Evolutionary conservation across 1,140 invertebrate genomes (phyloP), one percentile per base, ranked within the genome.

Genomic region (Drosophila kohkoa): DNA sequence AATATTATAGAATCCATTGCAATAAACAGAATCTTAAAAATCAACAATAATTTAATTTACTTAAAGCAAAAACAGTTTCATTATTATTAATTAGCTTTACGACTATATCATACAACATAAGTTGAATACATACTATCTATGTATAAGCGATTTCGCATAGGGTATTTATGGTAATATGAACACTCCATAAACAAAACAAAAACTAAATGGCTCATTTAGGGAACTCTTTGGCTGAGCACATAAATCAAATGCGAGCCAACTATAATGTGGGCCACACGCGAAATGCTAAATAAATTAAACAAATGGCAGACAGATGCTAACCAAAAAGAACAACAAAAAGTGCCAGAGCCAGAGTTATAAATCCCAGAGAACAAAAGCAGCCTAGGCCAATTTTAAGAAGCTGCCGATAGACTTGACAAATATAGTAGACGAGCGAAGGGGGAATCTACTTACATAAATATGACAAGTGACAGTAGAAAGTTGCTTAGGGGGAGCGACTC

Each of bases 381-480:
- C 75, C 78, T 89, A 89, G 85, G 85, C 81, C 81, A 89, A 79
- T 89, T 89, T 89, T 75, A 90, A 85, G 81, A 89, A 89, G 81
- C 82, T 75, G 82, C 57, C 83, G 82, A 87, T 77, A 62, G 65
- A 69, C 51, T 59, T 67, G 67, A 88, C 77, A 88, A 70, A 81
- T 71, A 45, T 1, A 1, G n/a, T 8, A 35, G 32, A 16, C 2
- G 7, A 15, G 1, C 0, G 7, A 15, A 2, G 30, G 6, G 45
- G 30, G 10, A 51, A 43, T 55, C 30, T 25, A 65, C 63, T 65
- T 68, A 59, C 55, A 68, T 45, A 69, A 43, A 81, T 81, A 88
- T 80, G 83, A 88, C 85, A 89, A 88, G 76, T 85, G 85, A 88
- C 74, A 76, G 85, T 89, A 88, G 85, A 88, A 88, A 88, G 85